Percentiles rank a stretch among this genome's conserved stretches.
Evolutionary conservation across 2,797 vertebrate genomes (phyloP).

Genomic region (Ptychadena robeensis): DNA sequence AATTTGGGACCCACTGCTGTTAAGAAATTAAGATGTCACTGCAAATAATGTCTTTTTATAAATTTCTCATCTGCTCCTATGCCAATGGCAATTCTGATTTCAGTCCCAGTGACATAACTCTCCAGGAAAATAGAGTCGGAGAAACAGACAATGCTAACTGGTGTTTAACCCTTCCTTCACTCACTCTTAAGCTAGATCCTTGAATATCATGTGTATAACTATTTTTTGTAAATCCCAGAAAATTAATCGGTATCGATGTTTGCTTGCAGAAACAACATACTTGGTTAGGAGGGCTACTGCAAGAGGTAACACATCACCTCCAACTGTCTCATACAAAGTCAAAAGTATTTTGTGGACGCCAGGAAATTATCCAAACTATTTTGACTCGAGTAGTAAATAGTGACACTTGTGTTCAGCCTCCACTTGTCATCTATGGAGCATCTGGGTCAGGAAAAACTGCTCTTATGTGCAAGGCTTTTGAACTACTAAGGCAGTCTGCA

Average conservation of each 20-base stretch:
- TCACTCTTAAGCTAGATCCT: too few relatives aligned
- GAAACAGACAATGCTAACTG: too few relatives aligned
- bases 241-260: neutral
- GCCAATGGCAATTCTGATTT: too few relatives aligned
- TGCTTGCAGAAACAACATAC: slow-evolving; percentile 12
- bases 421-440: slow-evolving; percentile 75
- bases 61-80: too few relatives aligned
- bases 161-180: too few relatives aligned
- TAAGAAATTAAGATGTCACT: too few relatives aligned
- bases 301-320: slow-evolving; percentile 74
- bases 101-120: too few relatives aligned
- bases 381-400: slow-evolving; percentile 65
- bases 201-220: too few relatives aligned
- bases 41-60: too few relatives aligned
- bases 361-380: slow-evolving; percentile 73
- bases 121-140: too few relatives aligned
- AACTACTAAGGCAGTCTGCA: slow-evolving; percentile 64
- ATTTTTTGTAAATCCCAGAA: too few relatives aligned
- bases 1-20: too few relatives aligned
- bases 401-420: slow-evolving; percentile 62
- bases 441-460: slow-evolving; percentile 82
- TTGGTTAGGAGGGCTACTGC: slow-evolving; percentile 64
- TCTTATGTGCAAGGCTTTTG: slow-evolving; percentile 76
- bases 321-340: slow-evolving; percentile 65
- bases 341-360: slow-evolving; percentile 71